These are phyloP conservation scores for Hyperoplus immaculatus DNA, from an alignment of 2,797 vertebrate species.

Conservation along the genomic window DNA sequence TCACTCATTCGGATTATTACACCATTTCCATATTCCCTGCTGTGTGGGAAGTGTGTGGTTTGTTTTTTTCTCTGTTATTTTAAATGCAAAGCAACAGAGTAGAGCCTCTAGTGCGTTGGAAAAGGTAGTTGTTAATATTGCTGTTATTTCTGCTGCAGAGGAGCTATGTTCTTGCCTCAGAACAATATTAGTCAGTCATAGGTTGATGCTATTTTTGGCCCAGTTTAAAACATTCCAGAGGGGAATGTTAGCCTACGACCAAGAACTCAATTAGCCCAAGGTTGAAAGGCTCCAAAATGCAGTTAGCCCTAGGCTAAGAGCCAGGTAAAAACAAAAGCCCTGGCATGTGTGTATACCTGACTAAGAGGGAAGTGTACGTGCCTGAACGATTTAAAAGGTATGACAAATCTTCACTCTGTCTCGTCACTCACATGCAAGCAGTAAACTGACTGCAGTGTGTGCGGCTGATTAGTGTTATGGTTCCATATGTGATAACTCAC, in stretches of 20 bases:
- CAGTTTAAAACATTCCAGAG: constrained; percentile 60
- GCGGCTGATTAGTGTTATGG: constrained; percentile 45
- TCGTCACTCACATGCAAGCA: constrained; percentile 4
- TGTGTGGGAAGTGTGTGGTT: constrained; percentile 3
- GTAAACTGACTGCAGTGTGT: neutral
- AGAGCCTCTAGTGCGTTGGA: constrained; percentile 31
- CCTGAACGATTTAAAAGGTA: constrained; percentile 27
- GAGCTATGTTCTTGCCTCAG: constrained; percentile 19
- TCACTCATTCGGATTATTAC: constrained; percentile 7
- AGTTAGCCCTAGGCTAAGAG: constrained; percentile 40
- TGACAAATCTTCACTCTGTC: constrained; percentile 4
- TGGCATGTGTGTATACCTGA: constrained; percentile 10
- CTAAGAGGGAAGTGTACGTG: constrained; percentile 7
- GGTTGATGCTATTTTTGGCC: constrained; percentile 61
- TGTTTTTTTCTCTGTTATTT: constrained; percentile 21
- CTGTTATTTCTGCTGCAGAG: constrained; percentile 33
- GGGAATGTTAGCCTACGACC: constrained; percentile 59
- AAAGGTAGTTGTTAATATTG: constrained; percentile 24
- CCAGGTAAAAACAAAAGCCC: constrained; percentile 15
- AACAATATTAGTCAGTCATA: constrained; percentile 50
- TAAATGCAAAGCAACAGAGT: constrained; percentile 24
- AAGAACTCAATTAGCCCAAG: constrained; percentile 70
- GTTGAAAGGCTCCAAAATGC: constrained; percentile 57
- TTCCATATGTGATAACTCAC: constrained; percentile 54
- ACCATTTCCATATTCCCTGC: neutral